Evolutionary conservation across 2,113 vertebrate genomes (phyloP).

Genomic region (Stigmatopora argus): DNA sequence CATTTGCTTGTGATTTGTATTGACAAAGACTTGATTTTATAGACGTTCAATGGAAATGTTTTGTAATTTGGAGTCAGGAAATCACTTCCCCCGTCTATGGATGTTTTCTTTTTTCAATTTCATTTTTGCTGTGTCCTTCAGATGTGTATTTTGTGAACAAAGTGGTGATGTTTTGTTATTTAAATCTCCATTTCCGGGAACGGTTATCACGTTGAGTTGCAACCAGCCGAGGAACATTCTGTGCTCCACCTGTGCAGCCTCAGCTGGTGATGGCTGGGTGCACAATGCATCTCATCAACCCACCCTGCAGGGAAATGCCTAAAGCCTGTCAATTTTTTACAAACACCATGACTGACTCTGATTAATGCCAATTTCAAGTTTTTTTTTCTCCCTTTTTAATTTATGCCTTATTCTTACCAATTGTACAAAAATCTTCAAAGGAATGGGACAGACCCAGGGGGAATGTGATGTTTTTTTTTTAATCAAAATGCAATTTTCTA

Average conservation of each 20-base stretch:
- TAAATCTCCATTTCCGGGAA: not conserved
- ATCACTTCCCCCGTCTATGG: conserved; percentile 7
- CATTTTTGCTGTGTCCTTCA: conserved; percentile 8
- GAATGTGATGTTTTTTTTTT: conserved; percentile 25
- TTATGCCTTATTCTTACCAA: conserved; percentile 71
- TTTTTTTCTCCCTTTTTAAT: conserved; percentile 58
- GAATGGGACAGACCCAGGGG: conserved; percentile 17
- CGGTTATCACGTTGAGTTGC: not conserved
- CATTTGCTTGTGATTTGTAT: conserved; percentile 36
- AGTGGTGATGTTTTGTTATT: not conserved
- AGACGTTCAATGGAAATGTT: conserved; percentile 44
- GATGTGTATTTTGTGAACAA: not conserved
- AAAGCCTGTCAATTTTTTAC: conserved; percentile 37
- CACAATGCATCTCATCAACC: not conserved
- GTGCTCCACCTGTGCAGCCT: not conserved
- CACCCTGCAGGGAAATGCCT: not conserved
- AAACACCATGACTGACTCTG: conserved; percentile 50
- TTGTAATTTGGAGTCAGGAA: conserved; percentile 51
- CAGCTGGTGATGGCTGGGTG: not conserved
- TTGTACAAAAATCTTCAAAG: conserved; percentile 58
- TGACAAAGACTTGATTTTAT: conserved; percentile 42
- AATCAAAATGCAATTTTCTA: conserved; percentile 63
- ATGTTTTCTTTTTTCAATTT: conserved; percentile 5
- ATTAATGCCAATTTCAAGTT: conserved; percentile 55
- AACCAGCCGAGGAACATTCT: not conserved